Conservation (phyloP, 1,140 invertebrate genomes). For the Diploscapter pachys region DNA sequence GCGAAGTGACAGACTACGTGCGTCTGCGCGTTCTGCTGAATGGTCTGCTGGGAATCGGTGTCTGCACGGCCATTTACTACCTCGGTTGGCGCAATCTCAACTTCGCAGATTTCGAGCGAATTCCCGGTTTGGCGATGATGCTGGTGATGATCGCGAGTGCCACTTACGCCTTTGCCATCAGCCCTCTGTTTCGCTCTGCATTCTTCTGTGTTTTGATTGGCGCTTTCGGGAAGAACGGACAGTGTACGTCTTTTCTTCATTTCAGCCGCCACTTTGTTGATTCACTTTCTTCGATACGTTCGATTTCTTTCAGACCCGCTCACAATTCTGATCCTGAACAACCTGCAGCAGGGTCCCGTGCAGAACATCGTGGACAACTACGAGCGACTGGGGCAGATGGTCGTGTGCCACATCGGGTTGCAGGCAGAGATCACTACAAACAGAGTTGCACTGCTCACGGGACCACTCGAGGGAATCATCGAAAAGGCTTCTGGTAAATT, state of each 20-base stretch:
- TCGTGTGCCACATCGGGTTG: constrained; percentile 24
- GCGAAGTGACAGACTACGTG: constrained; percentile 25
- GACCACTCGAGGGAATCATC: constrained; percentile 23
- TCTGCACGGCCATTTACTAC: constrained; percentile 19
- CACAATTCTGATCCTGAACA: constrained; percentile 17
- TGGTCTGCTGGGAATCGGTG: constrained; percentile 9
- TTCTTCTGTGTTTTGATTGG: constrained; percentile 20
- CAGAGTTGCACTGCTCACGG: constrained; percentile 18
- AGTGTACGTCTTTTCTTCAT: constrained; percentile 3
- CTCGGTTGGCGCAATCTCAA: constrained; percentile 24
- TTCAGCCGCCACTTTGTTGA: neutral
- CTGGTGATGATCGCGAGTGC: constrained; percentile 8
- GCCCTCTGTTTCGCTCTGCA: constrained; percentile 23
- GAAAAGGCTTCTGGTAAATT: constrained; percentile 18
- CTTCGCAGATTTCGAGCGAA: constrained; percentile 17
- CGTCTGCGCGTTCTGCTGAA: constrained; percentile 19
- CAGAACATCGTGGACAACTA: constrained; percentile 26
- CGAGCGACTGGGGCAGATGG: constrained; percentile 21
- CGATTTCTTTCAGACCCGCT: constrained; percentile 12
- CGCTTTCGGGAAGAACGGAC: constrained; percentile 29
- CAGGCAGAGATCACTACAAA: constrained; percentile 24
- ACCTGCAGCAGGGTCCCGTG: constrained; percentile 23
- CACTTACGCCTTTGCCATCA: constrained; percentile 22
- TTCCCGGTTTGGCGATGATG: constrained; percentile 15
- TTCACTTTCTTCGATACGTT: neutral